A percentile compares a stretch with the other conserved stretches of the same genome.
These are phyloP conservation scores for Acromyrmex echinatior DNA, from an alignment of 1,140 invertebrate species.

Conservation along the genomic window DNA sequence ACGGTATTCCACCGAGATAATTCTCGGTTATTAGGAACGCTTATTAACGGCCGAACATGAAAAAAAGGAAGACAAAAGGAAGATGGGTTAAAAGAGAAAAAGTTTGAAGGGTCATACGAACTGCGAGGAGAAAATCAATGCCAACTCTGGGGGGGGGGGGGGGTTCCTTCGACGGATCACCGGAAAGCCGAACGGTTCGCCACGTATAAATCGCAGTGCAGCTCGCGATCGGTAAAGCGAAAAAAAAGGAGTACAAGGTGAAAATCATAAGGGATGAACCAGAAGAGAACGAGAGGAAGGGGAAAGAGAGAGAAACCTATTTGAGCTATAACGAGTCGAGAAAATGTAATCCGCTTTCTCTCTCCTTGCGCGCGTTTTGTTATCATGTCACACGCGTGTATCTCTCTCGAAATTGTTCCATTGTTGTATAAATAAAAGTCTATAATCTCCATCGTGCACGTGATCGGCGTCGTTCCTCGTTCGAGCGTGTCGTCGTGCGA, in stretches of 20 bases:
- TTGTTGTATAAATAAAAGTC: slow-evolving; percentile 48
- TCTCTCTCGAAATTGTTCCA: slow-evolving; percentile 39
- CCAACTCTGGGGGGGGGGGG: not conserved
- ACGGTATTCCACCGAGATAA: slow-evolving; percentile 38
- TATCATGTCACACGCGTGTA: not conserved
- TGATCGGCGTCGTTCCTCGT: slow-evolving; percentile 26
- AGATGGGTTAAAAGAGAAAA: not conserved
- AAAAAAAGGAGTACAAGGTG: not conserved
- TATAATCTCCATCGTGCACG: slow-evolving; percentile 61
- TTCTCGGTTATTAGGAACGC: slow-evolving; percentile 57
- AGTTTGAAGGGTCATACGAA: not conserved
- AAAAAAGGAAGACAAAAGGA: not conserved
- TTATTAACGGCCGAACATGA: slow-evolving; percentile 33
- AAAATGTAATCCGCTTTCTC: not conserved
- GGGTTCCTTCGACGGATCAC: not conserved
- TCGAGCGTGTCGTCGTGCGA: slow-evolving; percentile 54
- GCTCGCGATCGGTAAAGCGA: not conserved
- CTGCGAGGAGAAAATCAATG: slow-evolving; percentile 29
- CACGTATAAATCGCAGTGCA: not conserved
- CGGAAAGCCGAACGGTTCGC: slow-evolving; percentile 2
- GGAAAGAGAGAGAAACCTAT: slow-evolving; percentile 21
- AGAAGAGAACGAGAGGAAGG: not conserved
- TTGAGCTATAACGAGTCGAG: slow-evolving; percentile 12
- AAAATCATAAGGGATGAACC: slow-evolving; percentile 13
- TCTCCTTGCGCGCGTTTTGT: slow-evolving; percentile 1